Evolutionary conservation across 2,797 vertebrate genomes (phyloP), one percentile per base, ranked within the genome.

Genomic region (Pogonophryne albipinna): DNA sequence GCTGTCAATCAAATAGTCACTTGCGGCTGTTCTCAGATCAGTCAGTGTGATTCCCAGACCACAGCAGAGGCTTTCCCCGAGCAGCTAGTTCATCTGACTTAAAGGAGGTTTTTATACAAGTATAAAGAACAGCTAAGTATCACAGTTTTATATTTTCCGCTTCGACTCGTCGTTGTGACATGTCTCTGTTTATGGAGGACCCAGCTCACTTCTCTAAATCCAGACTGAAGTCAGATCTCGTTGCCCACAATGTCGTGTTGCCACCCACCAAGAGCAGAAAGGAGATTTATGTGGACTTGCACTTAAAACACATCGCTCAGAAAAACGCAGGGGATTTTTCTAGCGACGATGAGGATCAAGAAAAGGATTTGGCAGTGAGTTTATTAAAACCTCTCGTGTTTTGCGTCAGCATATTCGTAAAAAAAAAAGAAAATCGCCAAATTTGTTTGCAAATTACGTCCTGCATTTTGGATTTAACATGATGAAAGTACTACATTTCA

Each of bases 281-380:
- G 80, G 81, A 85, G 13, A 84, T 87, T 20, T 95, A 95, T 53
- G 74, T 95, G 78, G 84, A 91, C 71, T 77, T 95, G 71, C 89
- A 95, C 86, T 34, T 88, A 51, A 93, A 87, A 83, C 90, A 94
- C 63, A 76, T 95, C 15, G 57, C 73, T 46, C 87, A 75, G 46
- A 91, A 80, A 78, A 80, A 78, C n/a, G 73, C 73, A 0, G 84
- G 81, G 45, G 94, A 92, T 62, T 96, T 96, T 73, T 96, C 95
- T 5, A 96, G 95, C 80, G 96, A 96, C 64, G 95, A 96, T 57
- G 94, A 95, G 49, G 94, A 94, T 16, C 75, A 68, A 19, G 61
- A n/a, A 1, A 62, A 63, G 38, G 68, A 82, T 38, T 89, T 7
- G 55, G 55, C 62, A 53, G 94, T 95, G 87, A 95, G 95, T 95